phyloP scores from a whole-genome alignment of 2,888 invertebrate genomes.

The Mesopsocus fuscifrons region DNA sequence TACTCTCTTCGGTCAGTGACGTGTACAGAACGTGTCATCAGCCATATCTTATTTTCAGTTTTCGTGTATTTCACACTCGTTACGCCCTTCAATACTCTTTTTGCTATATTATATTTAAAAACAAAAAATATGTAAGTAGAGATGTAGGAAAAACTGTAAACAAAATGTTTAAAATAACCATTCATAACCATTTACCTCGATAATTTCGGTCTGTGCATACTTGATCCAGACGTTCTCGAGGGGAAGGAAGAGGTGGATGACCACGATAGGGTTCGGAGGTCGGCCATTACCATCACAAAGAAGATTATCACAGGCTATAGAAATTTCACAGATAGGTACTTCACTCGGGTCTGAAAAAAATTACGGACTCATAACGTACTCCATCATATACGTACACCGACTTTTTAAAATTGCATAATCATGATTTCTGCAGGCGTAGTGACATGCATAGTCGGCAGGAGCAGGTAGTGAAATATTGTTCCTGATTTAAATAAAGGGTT shows the following conservation, averaged over 20 bases:
- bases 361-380: too few species aligned
- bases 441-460: slow-evolving; percentile 3
- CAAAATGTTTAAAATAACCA: too few species aligned
- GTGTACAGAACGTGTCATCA: too few species aligned
- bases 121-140: too few species aligned
- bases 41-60: too few species aligned
- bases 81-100: too few species aligned
- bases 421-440: too few species aligned
- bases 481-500: slow-evolving; percentile 16
- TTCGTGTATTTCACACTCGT: too few species aligned
- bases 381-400: slow-evolving; percentile 4
- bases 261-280: slow-evolving; percentile 64
- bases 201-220: slow-evolving; percentile 73
- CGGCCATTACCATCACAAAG: slow-evolving; percentile 70
- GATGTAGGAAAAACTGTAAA: too few species aligned
- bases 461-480: slow-evolving; percentile 8
- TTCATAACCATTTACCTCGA: slow-evolving; percentile 38
- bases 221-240: slow-evolving; percentile 51
- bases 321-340: slow-evolving; percentile 70
- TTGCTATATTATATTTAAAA: too few species aligned
- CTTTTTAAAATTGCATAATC: too few species aligned
- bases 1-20: too few species aligned
- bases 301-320: slow-evolving; percentile 76
- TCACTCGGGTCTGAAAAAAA: slow-evolving; percentile 51
- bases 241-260: slow-evolving; percentile 47